Conservation (phyloP, 1,140 invertebrate species). For the Drosophila grimshawi region DNA sequence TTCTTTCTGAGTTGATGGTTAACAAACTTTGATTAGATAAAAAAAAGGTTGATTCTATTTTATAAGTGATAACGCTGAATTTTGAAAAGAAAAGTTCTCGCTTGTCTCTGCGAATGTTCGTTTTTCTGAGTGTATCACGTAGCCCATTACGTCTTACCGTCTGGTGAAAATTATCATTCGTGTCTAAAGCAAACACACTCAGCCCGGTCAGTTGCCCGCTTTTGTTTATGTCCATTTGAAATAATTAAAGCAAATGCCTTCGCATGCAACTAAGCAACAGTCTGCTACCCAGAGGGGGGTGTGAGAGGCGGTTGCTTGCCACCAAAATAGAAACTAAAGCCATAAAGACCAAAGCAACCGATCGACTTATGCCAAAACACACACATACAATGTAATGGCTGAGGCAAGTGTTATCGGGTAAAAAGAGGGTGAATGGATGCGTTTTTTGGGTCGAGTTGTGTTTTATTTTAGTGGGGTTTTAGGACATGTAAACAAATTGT, state of each 20-base stretch:
- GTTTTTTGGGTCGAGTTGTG: slow-evolving; percentile 6
- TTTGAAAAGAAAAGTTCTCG: too few relatives aligned
- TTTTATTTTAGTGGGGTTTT: slow-evolving; percentile 3
- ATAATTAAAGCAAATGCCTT: slow-evolving; percentile 44
- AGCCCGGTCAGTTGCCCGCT: slow-evolving; percentile 36
- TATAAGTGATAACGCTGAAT: too few relatives aligned
- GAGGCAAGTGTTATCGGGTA: slow-evolving; percentile 34
- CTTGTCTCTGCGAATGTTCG: neutral
- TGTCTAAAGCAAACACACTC: slow-evolving; percentile 17
- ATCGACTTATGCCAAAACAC: slow-evolving; percentile 21
- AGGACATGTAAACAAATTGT: slow-evolving; percentile 36
- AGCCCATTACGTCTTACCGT: neutral
- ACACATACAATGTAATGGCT: slow-evolving; percentile 26
- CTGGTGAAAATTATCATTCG: slow-evolving; percentile 7
- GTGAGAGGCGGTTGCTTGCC: neutral
- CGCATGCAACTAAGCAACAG: slow-evolving; percentile 2
- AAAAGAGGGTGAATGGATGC: neutral
- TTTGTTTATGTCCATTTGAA: slow-evolving; percentile 53
- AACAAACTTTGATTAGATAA: too few relatives aligned
- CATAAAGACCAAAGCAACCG: slow-evolving; percentile 48
- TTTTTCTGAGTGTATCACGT: neutral
- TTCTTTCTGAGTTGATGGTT: too few relatives aligned
- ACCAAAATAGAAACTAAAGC: slow-evolving; percentile 40
- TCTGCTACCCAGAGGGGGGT: neutral
- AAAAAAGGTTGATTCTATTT: too few relatives aligned